These are phyloP conservation scores for Mycalesis mineus DNA, from an alignment of 2,888 invertebrate species.

Conservation along the genomic window DNA sequence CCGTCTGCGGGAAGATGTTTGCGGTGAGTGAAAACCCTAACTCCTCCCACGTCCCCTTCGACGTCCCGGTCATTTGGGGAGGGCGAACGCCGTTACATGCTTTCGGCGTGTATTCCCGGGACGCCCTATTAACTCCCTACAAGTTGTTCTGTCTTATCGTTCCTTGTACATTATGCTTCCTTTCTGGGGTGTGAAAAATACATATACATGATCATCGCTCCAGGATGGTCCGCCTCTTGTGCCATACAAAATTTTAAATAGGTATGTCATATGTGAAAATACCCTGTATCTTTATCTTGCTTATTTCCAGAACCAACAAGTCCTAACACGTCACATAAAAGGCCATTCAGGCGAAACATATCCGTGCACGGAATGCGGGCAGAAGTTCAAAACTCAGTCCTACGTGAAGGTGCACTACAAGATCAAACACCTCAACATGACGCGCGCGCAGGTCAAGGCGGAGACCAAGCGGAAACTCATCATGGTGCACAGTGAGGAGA, in stretches of 20 bases:
- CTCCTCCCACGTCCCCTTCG: too few species aligned
- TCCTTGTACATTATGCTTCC: too few species aligned
- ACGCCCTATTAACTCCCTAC: too few species aligned
- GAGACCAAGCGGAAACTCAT: conserved; percentile 34
- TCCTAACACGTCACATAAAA: conserved; percentile 45
- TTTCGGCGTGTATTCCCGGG: too few species aligned
- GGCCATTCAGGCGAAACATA: conserved; percentile 44
- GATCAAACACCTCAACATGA: conserved; percentile 47
- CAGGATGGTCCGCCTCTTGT: too few species aligned
- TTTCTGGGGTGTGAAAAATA: too few species aligned
- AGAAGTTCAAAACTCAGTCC: conserved; percentile 46
- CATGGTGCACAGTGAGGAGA: conserved; percentile 25
- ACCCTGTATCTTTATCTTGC: too few species aligned
- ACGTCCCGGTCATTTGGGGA: too few species aligned
- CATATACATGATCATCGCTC: too few species aligned
- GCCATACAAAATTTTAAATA: background rate
- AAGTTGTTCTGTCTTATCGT: too few species aligned
- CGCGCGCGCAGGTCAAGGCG: conserved; percentile 42
- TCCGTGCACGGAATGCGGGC: conserved; percentile 47
- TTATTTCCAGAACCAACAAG: conserved; percentile 43
- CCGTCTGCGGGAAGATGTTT: conserved; percentile 43
- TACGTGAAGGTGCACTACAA: conserved; percentile 51
- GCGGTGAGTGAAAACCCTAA: conserved; percentile 38
- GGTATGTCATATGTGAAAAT: too few species aligned
- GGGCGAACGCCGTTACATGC: too few species aligned